A percentile compares a stretch with the other conserved stretches of the same genome.
These are phyloP conservation scores for Peromyscus aztecus DNA, from an alignment of 2,797 vertebrate species.

Conservation along the genomic window DNA sequence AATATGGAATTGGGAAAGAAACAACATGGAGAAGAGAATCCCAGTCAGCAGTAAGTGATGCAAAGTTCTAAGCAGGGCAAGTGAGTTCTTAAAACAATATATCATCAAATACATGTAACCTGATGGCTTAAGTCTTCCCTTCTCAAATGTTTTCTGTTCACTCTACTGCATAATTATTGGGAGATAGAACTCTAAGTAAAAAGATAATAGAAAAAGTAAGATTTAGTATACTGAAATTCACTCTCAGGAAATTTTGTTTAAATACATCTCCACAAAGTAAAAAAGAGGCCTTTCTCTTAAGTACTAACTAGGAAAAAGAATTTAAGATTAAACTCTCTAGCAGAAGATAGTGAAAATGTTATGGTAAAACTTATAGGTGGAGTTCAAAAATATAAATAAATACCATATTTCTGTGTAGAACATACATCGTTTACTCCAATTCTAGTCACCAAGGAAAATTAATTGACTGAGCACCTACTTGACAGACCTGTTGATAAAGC, in stretches of 20 bases:
- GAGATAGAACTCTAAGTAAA: constrained; percentile 66
- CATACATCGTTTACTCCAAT: constrained; percentile 52
- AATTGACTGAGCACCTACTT: constrained; percentile 47
- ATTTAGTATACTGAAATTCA: constrained; percentile 65
- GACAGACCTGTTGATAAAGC: background rate
- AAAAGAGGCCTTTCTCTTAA: constrained; percentile 68
- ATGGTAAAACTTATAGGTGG: constrained; percentile 25
- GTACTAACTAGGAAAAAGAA: constrained; percentile 53
- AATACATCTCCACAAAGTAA: constrained; percentile 62
- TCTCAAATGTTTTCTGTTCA: constrained; percentile 55
- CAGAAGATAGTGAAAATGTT: constrained; percentile 23
- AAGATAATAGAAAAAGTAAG: constrained; percentile 71
- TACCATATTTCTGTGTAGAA: constrained; percentile 64
- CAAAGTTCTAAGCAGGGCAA: constrained; percentile 48
- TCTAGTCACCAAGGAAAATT: constrained; percentile 47
- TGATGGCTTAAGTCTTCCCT: constrained; percentile 38
- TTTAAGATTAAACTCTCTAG: constrained; percentile 66
- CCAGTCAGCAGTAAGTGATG: constrained; percentile 59
- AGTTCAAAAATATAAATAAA: constrained; percentile 34
- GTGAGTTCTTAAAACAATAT: background rate
- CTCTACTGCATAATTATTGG: constrained; percentile 55
- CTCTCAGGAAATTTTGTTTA: constrained; percentile 57
- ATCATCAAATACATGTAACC: constrained; percentile 10
- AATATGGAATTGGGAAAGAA: constrained; percentile 44
- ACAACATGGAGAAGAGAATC: constrained; percentile 42